Base-by-base conservation (phyloP, 2,888 invertebrate genomes). In the Syritta pipiens region DNA sequence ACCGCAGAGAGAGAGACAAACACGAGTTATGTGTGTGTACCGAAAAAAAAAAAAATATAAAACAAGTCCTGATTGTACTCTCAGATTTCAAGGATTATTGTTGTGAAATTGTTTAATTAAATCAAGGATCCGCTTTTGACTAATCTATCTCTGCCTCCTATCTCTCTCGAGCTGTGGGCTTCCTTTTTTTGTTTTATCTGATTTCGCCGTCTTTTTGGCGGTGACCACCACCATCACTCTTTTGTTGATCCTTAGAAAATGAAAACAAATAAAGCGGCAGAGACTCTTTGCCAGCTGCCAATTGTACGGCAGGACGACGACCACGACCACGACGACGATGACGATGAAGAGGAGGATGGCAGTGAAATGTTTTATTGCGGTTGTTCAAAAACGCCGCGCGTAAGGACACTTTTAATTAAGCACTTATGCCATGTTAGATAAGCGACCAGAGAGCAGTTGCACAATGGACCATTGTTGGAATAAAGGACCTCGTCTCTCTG, bases 341-440 rank as follows among this genome's bases (percentile, higher is more conserved):
- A n/a, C n/a, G n/a, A n/a, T n/a, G n/a, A n/a, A n/a, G n/a, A n/a
- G n/a, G n/a, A n/a, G n/a, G n/a, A n/a, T 53, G 79, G 79, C 72
- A 72, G 72, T 67, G 72, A 72, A 72, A 79, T 79, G 67, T 68
- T 74, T 72, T 67, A 79, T 72, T 72, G 72, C 72, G 72, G 79
- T 72, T 57, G 62, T 62, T 72, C 55, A 53, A 30, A 77, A 60
- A n/a, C n/a, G n/a, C 44, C 65, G 26, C 72, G 60, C 62, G 46
- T 71, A 71, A 71, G 60, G 71, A 62, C 71, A 62, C 46, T 79
- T 79, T 74, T 79, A 79, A 79, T 79, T 67, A 79, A 74, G 79
- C 72, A 79, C 72, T 79, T 79, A 79, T 79, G 72, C 40, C 67
- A 79, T 79, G 62, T 72, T 79, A 79, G 79, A 79, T 79, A 79